These are phyloP conservation scores for Parelbella ahira DNA, from an alignment of 2,888 invertebrate genomes.

Conservation along the genomic window DNA sequence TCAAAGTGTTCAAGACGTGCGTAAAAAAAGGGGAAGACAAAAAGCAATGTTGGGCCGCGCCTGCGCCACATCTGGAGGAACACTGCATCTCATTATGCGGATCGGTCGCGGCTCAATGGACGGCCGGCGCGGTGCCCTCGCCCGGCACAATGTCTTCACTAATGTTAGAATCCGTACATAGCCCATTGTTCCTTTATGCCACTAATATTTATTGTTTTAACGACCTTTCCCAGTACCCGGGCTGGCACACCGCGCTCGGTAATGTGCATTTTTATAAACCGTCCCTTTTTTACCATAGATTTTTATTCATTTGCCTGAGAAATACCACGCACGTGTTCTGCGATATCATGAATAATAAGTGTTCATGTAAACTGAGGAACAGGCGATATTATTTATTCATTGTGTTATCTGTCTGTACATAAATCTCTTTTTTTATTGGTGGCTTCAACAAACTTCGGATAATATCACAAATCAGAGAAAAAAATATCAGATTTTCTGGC, in stretches of 20 bases:
- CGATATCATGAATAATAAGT: constrained; percentile 23
- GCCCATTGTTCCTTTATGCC: constrained; percentile 30
- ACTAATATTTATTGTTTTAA: constrained; percentile 26
- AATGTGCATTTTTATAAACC: constrained; percentile 21
- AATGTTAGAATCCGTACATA: constrained; percentile 24
- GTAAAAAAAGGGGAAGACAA: constrained; percentile 57
- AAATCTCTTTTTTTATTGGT: no score
- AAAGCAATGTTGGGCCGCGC: constrained; percentile 65
- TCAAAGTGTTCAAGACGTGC: constrained; percentile 37
- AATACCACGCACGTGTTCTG: constrained; percentile 24
- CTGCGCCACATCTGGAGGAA: constrained; percentile 76
- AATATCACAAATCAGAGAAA: no score
- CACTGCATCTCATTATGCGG: constrained; percentile 73
- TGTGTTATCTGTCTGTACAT: not conserved
- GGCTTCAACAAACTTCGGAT: no score
- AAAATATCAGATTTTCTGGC: no score
- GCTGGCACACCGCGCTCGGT: constrained; percentile 6
- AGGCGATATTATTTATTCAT: constrained; percentile 17
- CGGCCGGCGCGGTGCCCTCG: constrained; percentile 38
- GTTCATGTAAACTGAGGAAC: constrained; percentile 16
- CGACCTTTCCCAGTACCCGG: constrained; percentile 16
- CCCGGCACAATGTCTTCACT: constrained; percentile 26
- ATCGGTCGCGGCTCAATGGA: constrained; percentile 66
- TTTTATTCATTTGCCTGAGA: constrained; percentile 22
- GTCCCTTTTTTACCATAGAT: constrained; percentile 23